Evolutionary conservation across 2,113 vertebrate species (phyloP), one percentile per base, ranked within the genome.

Genomic region (Leiothrix lutea): DNA sequence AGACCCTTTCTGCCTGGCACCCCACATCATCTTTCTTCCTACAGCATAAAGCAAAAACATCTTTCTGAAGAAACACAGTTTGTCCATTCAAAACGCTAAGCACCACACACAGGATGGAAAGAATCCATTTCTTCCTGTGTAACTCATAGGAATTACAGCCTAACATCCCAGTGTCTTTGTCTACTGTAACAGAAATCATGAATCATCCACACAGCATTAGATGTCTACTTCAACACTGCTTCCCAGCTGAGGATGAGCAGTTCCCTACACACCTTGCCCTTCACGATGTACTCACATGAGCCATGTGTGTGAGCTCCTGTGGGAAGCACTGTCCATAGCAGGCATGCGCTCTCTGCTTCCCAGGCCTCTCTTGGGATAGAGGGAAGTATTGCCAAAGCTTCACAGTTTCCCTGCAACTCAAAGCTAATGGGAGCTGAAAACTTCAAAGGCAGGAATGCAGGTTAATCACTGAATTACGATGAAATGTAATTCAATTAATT

Each of bases 401-500:
- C 77, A 36, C 56, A 33, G 29, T 25, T 61, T 28, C 81, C 60
- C 77, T 64, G 61, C 57, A 74, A 85, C 92, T 69, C 92, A 90
- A 75, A 94, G 72, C 77, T 81, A 93, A 80, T 1, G 11, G 64
- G 8, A 83, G 56, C 64, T 74, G 67, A 60, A 90, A 92, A 81
- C 47, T 67, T 86, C 82, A 79, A 94, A 87, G 56, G 70, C 70
- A 71, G 88, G 56, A 93, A 86, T 12, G 42, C 40, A 87, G 73
- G 73, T 79, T 93, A 88, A 96, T 80, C 88, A 74, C 60, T 56
- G 80, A 92, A 94, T 93, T 86, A 77, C 75, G 86, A 53, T 16
- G 36, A 92, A 77, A 80, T 47, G 65, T 92, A 91, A 95, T 88
- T 92, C 64, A 88, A 95, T 88, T 86, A 86, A 90, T 93, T 94